Evolutionary conservation across 2,888 invertebrate species (phyloP).

Genomic region (Torymus auratus): DNA sequence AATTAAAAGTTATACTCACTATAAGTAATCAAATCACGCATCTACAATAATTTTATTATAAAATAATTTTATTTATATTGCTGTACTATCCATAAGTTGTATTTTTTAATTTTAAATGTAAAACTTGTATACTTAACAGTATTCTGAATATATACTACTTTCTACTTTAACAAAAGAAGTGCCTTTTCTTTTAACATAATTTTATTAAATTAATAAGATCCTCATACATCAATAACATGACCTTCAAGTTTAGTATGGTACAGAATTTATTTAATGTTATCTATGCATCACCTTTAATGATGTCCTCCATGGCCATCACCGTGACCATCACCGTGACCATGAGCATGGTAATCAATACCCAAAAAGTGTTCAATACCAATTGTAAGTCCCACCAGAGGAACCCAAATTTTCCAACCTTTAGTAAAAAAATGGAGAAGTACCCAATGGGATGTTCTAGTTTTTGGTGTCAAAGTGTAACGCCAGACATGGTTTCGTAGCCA

Average conservation of each 20-base stretch:
- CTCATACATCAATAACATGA: conserved; percentile 7
- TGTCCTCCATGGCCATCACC: conserved; percentile 34
- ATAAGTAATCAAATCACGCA: too few relatives aligned
- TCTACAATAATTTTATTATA: too few relatives aligned
- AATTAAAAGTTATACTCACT: too few relatives aligned
- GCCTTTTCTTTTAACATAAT: conserved; percentile 20
- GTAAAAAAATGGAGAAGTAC: neutral
- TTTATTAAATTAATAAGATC: conserved; percentile 38
- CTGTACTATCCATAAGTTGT: too few relatives aligned
- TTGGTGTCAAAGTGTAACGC: conserved; percentile 68
- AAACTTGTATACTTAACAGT: conserved; percentile 17
- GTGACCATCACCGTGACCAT: conserved; percentile 60
- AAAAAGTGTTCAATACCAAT: conserved; percentile 77
- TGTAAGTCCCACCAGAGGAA: conserved; percentile 79
- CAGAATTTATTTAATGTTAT: conserved; percentile 36
- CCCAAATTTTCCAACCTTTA: conserved; percentile 82
- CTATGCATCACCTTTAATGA: conserved; percentile 44
- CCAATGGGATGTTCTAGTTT: neutral
- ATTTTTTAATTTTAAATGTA: conserved; percentile 16
- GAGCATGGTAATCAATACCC: conserved; percentile 76
- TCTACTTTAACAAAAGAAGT: conserved; percentile 27
- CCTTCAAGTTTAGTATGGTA: conserved; percentile 27
- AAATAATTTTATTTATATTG: too few relatives aligned
- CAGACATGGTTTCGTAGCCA: conserved; percentile 94
- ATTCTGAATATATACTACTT: conserved; percentile 30